phyloP scores from a whole-genome alignment of 2,113 vertebrate species.

The Anolis carolinensis region DNA sequence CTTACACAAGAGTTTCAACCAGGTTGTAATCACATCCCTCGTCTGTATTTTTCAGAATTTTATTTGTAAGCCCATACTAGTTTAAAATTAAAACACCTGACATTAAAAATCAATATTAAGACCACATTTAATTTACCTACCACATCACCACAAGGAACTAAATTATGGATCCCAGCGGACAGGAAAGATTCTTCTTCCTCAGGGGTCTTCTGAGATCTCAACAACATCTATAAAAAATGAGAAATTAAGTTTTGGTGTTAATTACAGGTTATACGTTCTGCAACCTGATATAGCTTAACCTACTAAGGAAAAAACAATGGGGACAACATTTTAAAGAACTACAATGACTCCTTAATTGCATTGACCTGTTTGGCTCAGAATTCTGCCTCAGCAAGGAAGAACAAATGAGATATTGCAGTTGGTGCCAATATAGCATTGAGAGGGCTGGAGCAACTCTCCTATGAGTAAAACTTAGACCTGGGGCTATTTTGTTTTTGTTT shows the following conservation, averaged over 20 bases:
- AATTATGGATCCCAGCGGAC: conserved; percentile 15
- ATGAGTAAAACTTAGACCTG: not conserved
- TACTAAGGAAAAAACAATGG: not conserved
- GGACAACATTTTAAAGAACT: not conserved
- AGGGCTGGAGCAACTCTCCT: not conserved
- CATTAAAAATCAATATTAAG: not conserved
- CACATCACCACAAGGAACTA: conserved; percentile 73
- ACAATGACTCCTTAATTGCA: not conserved
- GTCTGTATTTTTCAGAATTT: not conserved
- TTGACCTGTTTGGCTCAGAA: not conserved
- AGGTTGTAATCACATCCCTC: too few species aligned
- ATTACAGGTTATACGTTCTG: not conserved
- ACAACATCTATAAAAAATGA: conserved; percentile 57
- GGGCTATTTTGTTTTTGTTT: too few species aligned
- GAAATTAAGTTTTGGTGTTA: not conserved
- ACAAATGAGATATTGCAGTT: too few species aligned
- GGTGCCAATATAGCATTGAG: not conserved
- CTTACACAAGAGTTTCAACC: too few species aligned
- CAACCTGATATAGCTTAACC: not conserved
- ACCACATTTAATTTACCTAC: conserved; percentile 50
- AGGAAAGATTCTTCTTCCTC: conserved; percentile 19
- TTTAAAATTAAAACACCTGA: not conserved
- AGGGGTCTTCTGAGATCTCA: conserved; percentile 44
- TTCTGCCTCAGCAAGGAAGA: not conserved
- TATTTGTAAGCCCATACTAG: not conserved